Percentiles rank a stretch among this genome's conserved stretches.
These are phyloP conservation scores for Trichonephila clavipes DNA, from an alignment of 1,140 invertebrate species.

Conservation along the genomic window DNA sequence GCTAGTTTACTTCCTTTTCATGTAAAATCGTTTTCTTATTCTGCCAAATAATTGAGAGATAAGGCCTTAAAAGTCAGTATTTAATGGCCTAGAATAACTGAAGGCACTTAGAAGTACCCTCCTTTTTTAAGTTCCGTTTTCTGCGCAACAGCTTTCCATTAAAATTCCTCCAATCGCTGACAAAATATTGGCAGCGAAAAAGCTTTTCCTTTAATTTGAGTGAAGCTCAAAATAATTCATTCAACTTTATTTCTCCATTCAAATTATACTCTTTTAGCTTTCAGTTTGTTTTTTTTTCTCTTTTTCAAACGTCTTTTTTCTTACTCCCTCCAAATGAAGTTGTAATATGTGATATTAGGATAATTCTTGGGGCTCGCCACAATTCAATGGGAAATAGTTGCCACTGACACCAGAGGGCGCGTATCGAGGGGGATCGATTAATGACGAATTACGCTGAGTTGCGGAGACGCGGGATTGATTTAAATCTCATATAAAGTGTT, in stretches of 20 bases:
- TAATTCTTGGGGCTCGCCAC: neutral
- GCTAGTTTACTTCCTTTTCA: too few relatives aligned
- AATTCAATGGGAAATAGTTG: neutral
- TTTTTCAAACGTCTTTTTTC: conserved; percentile 10
- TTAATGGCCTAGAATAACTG: conserved; percentile 53
- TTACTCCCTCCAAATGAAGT: conserved; percentile 17
- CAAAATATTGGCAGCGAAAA: conserved; percentile 51
- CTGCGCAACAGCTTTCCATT: conserved; percentile 30
- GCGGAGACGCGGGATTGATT: conserved; percentile 49
- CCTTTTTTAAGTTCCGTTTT: conserved; percentile 26
- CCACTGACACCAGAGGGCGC: conserved; percentile 30
- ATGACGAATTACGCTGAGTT: conserved; percentile 58
- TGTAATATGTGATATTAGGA: neutral
- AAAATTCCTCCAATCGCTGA: conserved; percentile 33
- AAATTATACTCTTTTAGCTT: neutral
- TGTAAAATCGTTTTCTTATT: too few relatives aligned
- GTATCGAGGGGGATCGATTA: conserved; percentile 57
- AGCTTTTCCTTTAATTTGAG: conserved; percentile 14
- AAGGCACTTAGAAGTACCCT: conserved; percentile 15
- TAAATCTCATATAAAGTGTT: conserved; percentile 65
- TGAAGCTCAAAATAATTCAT: conserved; percentile 39
- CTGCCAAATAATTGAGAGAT: conserved; percentile 31
- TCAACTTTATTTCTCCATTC: neutral
- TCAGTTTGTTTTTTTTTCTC: neutral
- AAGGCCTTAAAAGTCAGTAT: conserved; percentile 37